phyloP scores from a whole-genome alignment of 1,140 invertebrate genomes.

The Ips typographus region DNA sequence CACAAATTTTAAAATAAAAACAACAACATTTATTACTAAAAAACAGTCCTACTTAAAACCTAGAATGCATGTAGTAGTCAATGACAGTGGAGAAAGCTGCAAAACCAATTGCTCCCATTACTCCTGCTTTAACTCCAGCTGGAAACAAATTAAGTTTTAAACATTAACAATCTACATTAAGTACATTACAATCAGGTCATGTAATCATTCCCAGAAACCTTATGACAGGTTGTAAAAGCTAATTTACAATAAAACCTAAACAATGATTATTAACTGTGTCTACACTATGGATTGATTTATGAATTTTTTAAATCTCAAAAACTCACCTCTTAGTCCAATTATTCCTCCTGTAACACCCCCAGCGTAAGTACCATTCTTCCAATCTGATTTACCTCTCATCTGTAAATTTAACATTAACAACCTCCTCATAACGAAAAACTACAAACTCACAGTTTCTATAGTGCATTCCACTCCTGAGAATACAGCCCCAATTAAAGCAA shows the following conservation, averaged over 20 bases:
- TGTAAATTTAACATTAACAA: slow-evolving; percentile 49
- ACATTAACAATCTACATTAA: too few relatives aligned
- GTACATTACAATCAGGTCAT: too few relatives aligned
- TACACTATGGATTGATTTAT: not conserved
- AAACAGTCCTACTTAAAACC: slow-evolving; percentile 40
- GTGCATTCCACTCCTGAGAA: slow-evolving; percentile 92
- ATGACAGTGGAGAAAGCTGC: slow-evolving; percentile 93
- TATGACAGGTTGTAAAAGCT: too few relatives aligned
- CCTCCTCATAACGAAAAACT: not conserved
- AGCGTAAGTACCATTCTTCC: slow-evolving; percentile 94
- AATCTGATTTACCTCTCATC: slow-evolving; percentile 91
- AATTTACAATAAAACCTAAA: too few relatives aligned
- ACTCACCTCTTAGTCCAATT: slow-evolving; percentile 87
- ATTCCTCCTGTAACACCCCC: slow-evolving; percentile 91
- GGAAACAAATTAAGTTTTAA: slow-evolving; percentile 51
- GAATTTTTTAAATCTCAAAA: not conserved
- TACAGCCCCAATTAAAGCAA: slow-evolving; percentile 90
- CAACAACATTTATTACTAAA: slow-evolving; percentile 7
- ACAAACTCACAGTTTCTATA: slow-evolving; percentile 76
- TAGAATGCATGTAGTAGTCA: slow-evolving; percentile 87
- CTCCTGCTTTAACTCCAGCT: slow-evolving; percentile 91
- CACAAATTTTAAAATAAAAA: not conserved
- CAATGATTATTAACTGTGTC: not conserved
- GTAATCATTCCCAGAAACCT: too few relatives aligned
- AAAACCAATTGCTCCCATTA: slow-evolving; percentile 92